phyloP scores from a whole-genome alignment of 92 coral and sea anemone genomes.

The Porites evermanni region DNA sequence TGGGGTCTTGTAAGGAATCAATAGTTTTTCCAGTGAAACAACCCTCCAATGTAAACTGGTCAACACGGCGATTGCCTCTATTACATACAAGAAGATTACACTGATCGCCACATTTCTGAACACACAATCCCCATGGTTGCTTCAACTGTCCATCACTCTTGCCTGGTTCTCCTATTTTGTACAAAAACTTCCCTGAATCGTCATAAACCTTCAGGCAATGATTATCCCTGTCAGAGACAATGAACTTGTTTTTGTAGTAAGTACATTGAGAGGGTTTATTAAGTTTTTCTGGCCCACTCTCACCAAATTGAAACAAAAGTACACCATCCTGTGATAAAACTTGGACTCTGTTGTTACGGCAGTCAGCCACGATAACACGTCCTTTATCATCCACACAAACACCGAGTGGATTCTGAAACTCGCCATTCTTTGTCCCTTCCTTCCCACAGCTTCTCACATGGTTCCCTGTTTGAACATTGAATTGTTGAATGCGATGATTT shows the following conservation, averaged over 20 bases:
- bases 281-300: constrained; percentile 5
- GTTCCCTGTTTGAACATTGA: constrained; percentile 15
- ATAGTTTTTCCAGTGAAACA: neutral
- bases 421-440: constrained; percentile 4
- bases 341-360: neutral
- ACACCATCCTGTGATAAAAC: constrained; percentile 33
- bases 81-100: constrained; percentile 1
- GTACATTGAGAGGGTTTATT: neutral
- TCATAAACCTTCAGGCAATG: neutral
- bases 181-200: neutral
- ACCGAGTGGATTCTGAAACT: neutral
- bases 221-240: neutral
- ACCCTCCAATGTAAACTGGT: constrained; percentile 1
- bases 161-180: constrained; percentile 6
- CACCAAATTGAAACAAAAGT: constrained; percentile 5
- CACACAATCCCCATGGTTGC: neutral
- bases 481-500: constrained; percentile 10
- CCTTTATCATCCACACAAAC: constrained; percentile 19
- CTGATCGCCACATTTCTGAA: neutral
- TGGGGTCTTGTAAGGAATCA: neutral
- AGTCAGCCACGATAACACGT: constrained; percentile 22
- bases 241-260: neutral
- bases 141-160: neutral
- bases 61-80: neutral
- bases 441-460: constrained; percentile 33